Evolutionary conservation across 2,113 vertebrate genomes (phyloP).

Genomic region (Actenoides hombroni): DNA sequence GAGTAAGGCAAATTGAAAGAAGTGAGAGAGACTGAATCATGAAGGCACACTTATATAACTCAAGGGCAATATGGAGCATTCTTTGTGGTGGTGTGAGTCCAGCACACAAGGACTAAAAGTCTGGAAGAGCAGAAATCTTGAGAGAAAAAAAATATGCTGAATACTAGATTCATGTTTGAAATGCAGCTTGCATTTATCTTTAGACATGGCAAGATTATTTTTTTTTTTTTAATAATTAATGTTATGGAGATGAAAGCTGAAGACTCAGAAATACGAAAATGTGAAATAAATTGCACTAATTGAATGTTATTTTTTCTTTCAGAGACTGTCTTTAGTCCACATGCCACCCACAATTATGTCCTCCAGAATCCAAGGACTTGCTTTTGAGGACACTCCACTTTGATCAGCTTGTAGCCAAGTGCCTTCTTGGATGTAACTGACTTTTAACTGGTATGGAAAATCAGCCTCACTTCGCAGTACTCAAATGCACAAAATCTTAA

Average conservation of each 20-base stretch:
- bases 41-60: neutral
- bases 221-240: neutral
- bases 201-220: neutral
- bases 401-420: neutral
- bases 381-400: neutral
- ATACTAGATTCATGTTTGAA: neutral
- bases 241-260: neutral
- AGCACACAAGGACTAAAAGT: neutral
- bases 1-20: neutral
- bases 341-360: neutral
- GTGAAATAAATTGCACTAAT: slow-evolving; percentile 30
- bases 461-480: neutral
- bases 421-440: neutral
- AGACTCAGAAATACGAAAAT: slow-evolving; percentile 3
- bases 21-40: neutral
- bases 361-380: neutral
- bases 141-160: neutral
- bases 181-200: neutral
- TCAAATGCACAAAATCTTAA: neutral
- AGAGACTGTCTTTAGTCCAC: neutral
- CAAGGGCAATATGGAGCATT: neutral
- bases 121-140: neutral
- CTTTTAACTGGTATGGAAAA: neutral
- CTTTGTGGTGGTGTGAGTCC: neutral
- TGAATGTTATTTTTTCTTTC: neutral